Conservation (phyloP, 2,888 invertebrate genomes). For the Andrena marginata region DNA sequence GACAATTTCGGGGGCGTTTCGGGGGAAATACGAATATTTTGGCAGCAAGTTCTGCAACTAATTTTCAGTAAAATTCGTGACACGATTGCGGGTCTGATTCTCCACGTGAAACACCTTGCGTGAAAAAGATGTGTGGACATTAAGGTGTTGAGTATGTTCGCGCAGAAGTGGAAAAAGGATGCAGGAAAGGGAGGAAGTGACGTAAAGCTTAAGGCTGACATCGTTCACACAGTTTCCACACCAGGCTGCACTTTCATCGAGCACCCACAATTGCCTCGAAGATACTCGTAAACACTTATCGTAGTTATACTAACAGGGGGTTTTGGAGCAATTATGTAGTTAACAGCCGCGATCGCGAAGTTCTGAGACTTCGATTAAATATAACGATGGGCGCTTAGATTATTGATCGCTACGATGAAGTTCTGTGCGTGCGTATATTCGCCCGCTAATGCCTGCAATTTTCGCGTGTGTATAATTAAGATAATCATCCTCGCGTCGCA, state of each 20-base stretch:
- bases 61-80: neutral
- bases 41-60: neutral
- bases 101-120: neutral
- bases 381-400: constrained; percentile 41
- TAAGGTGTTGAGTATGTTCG: too few relatives aligned
- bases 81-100: neutral
- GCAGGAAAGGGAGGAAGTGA: neutral
- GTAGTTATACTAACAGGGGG: constrained; percentile 42
- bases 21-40: neutral
- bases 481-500: constrained; percentile 4
- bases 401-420: constrained; percentile 49
- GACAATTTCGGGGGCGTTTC: neutral
- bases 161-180: neutral
- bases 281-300: constrained; percentile 56
- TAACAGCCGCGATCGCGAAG: constrained; percentile 46
- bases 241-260: constrained; percentile 25
- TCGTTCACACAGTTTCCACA: constrained; percentile 34
- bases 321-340: constrained; percentile 50
- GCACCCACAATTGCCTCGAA: constrained; percentile 48
- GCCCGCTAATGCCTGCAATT: constrained; percentile 21
- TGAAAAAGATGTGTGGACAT: neutral
- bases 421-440: constrained; percentile 4
- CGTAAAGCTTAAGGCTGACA: neutral
- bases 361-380: constrained; percentile 51
- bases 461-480: constrained; percentile 10